These are phyloP conservation scores for Channallabes apus DNA, from an alignment of 2,797 vertebrate genomes.

Conservation along the genomic window DNA sequence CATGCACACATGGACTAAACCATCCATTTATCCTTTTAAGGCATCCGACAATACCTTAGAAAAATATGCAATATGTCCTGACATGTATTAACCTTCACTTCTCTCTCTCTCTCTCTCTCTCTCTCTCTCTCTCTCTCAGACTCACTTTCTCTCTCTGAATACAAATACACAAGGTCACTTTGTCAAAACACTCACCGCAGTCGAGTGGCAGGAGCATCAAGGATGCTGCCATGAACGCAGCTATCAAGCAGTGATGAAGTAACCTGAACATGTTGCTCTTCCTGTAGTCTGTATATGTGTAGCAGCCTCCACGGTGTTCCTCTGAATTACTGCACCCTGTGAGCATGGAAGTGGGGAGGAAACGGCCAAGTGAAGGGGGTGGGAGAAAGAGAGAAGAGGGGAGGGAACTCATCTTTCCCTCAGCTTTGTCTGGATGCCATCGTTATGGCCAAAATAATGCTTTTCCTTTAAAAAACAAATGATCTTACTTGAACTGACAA, in stretches of 20 bases:
- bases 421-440: conserved; percentile 32
- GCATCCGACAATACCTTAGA: neutral
- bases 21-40: neutral
- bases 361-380: conserved; percentile 40
- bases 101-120: neutral
- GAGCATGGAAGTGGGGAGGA: conserved; percentile 45
- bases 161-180: neutral
- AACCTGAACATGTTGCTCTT: conserved; percentile 57
- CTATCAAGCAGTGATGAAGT: conserved; percentile 52
- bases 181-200: conserved; percentile 57
- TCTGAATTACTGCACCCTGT: conserved; percentile 50
- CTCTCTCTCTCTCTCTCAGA: neutral
- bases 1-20: neutral
- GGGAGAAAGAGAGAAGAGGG: conserved; percentile 48
- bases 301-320: conserved; percentile 49
- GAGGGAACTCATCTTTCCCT: conserved; percentile 38
- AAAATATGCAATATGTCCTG: neutral
- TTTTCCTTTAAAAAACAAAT: conserved; percentile 7
- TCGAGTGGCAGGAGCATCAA: conserved; percentile 52
- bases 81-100: neutral
- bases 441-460: conserved; percentile 45
- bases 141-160: neutral
- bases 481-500: neutral
- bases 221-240: conserved; percentile 52
- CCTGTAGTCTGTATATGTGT: conserved; percentile 40